Evolutionary conservation across 1,140 invertebrate genomes (phyloP), one percentile per base, ranked within the genome.

Genomic region (Anoplophora glabripennis): DNA sequence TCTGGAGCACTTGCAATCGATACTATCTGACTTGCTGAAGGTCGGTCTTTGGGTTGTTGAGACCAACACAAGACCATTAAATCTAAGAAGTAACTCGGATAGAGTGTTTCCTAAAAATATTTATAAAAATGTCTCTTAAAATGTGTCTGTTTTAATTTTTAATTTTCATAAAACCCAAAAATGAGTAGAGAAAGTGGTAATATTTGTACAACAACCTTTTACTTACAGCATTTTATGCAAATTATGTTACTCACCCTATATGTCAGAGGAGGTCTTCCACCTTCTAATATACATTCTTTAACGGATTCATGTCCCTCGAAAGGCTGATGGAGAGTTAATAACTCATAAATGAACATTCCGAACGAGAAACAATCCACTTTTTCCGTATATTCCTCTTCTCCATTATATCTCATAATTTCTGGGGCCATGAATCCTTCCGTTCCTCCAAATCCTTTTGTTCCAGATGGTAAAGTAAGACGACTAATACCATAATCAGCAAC

Each of bases 351-450:
- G 67, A 99, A 93, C 95, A 99, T 99, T n/a, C 94, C 96, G 79
- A 98, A 99, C 0, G 96, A 98, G 74, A 98, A 99, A 65, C 94
- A 96, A 73, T 99, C 97, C 11, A 98, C 94, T 81, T 98, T 99
- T 74, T 98, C 95, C 0, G 95, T 98, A 69, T 99, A 99, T 66
- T 97, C 96, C 75, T 98, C 94, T 76, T 99, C 96, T 0, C 97
- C 97, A 75, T 98, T 98, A 75, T 95, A 96, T 46, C 93, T 84
- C 78, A 99, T 94, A 59, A 99, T 99, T 79, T 99, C 96, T 0
- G 96, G 97, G 9, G 97, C 97, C 92, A 99, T 99, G 73, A 98
- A 99, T 1, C 95, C 94, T 76, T 96, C 93, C 0, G 93, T 96
- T 0, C 94, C 97, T 8, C 95, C 97, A 80, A 98, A 99, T 5